Conservation (phyloP, 2,888 invertebrate genomes). For the Tiphia femorata region DNA sequence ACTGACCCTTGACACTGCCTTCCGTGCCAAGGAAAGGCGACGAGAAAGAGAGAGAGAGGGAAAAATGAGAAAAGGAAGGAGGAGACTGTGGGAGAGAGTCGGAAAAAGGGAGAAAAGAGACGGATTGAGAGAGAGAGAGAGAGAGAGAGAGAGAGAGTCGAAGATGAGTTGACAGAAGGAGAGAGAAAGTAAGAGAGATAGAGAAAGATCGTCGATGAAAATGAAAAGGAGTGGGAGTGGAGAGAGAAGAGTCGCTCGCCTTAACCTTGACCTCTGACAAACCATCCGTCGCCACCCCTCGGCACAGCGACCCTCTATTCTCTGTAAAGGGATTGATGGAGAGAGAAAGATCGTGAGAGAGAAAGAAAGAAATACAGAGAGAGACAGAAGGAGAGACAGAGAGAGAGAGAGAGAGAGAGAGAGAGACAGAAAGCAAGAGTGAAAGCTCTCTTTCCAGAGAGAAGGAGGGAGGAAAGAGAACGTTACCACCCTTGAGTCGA, state of each 20-base stretch:
- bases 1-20: slow-evolving; percentile 40
- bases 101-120: not conserved
- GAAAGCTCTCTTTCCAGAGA: too few species aligned
- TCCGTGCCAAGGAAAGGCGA: slow-evolving; percentile 9
- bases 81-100: not conserved
- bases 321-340: not conserved
- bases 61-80: slow-evolving; percentile 1
- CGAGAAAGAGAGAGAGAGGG: not conserved
- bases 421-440: not conserved
- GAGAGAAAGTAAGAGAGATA: not conserved
- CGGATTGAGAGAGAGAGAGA: slow-evolving; percentile 5
- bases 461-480: too few species aligned
- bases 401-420: not conserved
- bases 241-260: slow-evolving; percentile 21
- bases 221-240: slow-evolving; percentile 21
- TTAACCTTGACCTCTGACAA: slow-evolving; percentile 52
- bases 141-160: not conserved
- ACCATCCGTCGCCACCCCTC: slow-evolving; percentile 3
- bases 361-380: not conserved
- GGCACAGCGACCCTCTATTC: not conserved
- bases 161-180: not conserved
- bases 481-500: too few species aligned
- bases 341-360: slow-evolving; percentile 6
- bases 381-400: not conserved
- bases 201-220: too few species aligned